These are phyloP conservation scores for Catotricha subobsoleta DNA, from an alignment of 2,888 invertebrate genomes.

Conservation along the genomic window DNA sequence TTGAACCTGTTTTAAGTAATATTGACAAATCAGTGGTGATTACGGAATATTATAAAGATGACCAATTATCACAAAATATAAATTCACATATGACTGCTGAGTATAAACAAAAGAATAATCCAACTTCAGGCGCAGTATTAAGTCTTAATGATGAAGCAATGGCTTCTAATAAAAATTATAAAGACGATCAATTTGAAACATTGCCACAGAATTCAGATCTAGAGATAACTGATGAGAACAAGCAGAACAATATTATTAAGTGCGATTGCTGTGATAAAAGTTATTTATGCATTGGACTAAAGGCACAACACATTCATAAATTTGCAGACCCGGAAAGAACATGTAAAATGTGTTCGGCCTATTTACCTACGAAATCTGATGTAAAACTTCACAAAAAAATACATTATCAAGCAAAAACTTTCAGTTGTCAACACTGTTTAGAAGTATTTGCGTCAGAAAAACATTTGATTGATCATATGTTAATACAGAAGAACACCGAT, in stretches of 20 bases:
- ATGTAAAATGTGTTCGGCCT: slow-evolving; percentile 1
- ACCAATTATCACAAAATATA: neutral
- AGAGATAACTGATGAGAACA: too few relatives aligned
- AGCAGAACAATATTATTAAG: too few relatives aligned
- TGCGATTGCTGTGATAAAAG: slow-evolving; percentile 2
- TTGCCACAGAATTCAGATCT: too few relatives aligned
- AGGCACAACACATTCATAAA: neutral
- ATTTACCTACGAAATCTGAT: neutral
- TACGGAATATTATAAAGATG: neutral
- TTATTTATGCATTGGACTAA: neutral
- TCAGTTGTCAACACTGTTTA: slow-evolving; percentile 1
- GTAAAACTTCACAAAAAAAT: slow-evolving; percentile 1
- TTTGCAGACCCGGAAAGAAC: neutral
- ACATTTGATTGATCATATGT: neutral
- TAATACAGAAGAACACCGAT: neutral
- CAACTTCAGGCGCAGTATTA: too few relatives aligned
- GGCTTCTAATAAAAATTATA: too few relatives aligned
- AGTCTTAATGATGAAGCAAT: too few relatives aligned
- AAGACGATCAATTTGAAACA: too few relatives aligned
- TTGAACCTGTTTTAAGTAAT: neutral
- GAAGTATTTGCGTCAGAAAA: slow-evolving; percentile 1
- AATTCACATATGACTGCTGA: too few relatives aligned
- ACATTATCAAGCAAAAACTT: neutral
- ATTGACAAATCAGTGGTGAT: neutral
- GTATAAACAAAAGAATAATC: too few relatives aligned